phyloP scores from a whole-genome alignment of 1,140 invertebrate species.

The Sycobia sp. region DNA sequence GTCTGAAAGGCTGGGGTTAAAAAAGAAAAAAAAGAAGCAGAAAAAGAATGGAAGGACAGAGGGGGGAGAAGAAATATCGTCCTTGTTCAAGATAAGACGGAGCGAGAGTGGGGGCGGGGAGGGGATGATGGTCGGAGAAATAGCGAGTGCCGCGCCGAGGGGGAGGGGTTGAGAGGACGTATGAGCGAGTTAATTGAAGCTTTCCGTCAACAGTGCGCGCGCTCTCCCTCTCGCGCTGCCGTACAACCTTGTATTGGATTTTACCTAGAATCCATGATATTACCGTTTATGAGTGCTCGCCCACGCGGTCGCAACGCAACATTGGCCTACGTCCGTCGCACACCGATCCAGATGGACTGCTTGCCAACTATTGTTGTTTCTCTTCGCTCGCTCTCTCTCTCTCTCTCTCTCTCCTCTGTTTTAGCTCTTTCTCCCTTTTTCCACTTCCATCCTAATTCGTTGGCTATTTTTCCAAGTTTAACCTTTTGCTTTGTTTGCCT shows the following conservation, averaged over 20 bases:
- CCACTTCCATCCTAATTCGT: background rate
- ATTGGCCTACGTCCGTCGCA: background rate
- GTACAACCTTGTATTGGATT: slow-evolving; percentile 14
- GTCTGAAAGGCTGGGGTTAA: too few species aligned
- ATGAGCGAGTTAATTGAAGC: slow-evolving; percentile 7
- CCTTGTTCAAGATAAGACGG: background rate
- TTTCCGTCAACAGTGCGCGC: slow-evolving; percentile 15
- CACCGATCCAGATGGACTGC: background rate
- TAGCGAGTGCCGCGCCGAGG: too few species aligned
- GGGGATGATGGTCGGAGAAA: too few species aligned
- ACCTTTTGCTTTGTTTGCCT: too few species aligned
- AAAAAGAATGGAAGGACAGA: background rate
- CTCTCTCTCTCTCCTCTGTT: background rate
- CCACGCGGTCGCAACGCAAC: background rate
- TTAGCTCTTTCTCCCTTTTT: background rate
- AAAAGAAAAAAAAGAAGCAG: background rate
- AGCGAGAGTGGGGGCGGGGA: background rate
- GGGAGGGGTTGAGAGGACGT: too few species aligned
- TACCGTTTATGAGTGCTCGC: background rate
- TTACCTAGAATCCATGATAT: slow-evolving; percentile 1
- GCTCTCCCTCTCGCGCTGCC: too few species aligned
- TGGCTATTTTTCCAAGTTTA: too few species aligned
- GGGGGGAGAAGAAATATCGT: background rate
- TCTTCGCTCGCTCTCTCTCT: background rate
- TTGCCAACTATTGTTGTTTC: background rate